Evolutionary conservation across 2,888 invertebrate species (phyloP).

Genomic region (Xiphydria camelus): DNA sequence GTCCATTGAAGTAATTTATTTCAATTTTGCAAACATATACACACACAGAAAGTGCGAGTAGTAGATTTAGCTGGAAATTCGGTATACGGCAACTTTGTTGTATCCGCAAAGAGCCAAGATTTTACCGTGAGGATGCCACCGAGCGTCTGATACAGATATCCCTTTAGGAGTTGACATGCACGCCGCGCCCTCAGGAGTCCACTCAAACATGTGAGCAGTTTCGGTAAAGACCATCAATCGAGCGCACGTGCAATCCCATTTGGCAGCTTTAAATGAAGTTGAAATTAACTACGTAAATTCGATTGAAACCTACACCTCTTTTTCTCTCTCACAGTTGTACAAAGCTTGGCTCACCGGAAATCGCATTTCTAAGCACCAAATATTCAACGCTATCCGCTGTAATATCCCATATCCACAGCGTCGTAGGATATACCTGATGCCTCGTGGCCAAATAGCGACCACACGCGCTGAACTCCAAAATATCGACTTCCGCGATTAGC

Average conservation of each 20-base stretch:
- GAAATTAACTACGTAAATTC: not conserved
- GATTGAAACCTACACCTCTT: not conserved
- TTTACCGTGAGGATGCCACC: constrained; percentile 43
- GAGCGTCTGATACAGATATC: constrained; percentile 41
- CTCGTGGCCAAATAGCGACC: constrained; percentile 47
- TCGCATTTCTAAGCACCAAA: constrained; percentile 43
- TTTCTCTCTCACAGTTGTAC: not conserved
- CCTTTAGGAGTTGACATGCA: constrained; percentile 38
- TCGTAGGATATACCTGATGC: constrained; percentile 50
- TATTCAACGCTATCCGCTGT: constrained; percentile 44
- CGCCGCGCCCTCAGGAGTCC: constrained; percentile 36
- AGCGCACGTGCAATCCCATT: constrained; percentile 40
- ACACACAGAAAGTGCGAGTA: no score
- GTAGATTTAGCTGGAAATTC: no score
- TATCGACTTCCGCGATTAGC: constrained; percentile 39
- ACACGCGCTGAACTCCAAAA: constrained; percentile 48
- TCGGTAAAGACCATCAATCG: constrained; percentile 42
- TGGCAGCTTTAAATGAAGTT: constrained; percentile 31
- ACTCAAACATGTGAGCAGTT: constrained; percentile 42
- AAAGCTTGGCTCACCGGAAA: constrained; percentile 35
- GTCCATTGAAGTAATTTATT: no score
- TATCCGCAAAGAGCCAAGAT: constrained; percentile 42
- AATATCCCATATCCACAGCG: constrained; percentile 52
- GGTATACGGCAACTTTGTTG: constrained; percentile 40
- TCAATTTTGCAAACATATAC: no score